Conservation (phyloP, 2,888 invertebrate species). For the Opisthograptis luteolata region DNA sequence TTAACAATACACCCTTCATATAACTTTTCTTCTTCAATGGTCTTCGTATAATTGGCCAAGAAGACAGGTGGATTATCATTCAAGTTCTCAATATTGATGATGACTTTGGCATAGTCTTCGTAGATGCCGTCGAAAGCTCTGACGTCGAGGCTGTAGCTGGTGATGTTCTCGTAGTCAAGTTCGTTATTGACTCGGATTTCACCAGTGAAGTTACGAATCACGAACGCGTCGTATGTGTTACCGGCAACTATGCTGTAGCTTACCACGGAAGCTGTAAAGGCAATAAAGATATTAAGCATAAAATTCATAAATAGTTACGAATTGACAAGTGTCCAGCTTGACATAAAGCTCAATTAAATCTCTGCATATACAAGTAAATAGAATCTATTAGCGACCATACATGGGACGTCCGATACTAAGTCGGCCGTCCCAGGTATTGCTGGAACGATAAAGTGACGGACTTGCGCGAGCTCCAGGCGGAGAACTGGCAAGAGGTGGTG, state of each 20-base stretch:
- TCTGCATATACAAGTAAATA: too few species aligned
- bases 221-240: slow-evolving; percentile 93
- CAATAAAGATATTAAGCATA: too few species aligned
- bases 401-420: too few species aligned
- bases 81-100: slow-evolving; percentile 93
- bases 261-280: slow-evolving; percentile 88
- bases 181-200: slow-evolving; percentile 91
- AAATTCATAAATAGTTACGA: too few species aligned
- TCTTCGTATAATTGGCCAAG: slow-evolving; percentile 88
- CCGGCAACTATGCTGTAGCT: slow-evolving; percentile 94
- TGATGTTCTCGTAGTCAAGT: slow-evolving; percentile 93
- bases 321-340: too few species aligned
- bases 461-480: too few species aligned
- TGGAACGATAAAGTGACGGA: too few species aligned
- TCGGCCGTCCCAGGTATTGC: too few species aligned
- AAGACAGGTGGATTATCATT: slow-evolving; percentile 97
- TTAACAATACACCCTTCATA: slow-evolving; percentile 88
- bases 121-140: slow-evolving; percentile 93
- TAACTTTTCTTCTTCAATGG: slow-evolving; percentile 89
- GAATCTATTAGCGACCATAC: too few species aligned
- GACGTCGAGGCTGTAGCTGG: slow-evolving; percentile 93
- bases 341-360: background rate
- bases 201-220: slow-evolving; percentile 93
- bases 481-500: too few species aligned
- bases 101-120: slow-evolving; percentile 92